These are phyloP conservation scores for Homarus americanus DNA, from an alignment of 1,140 invertebrate species.

Conservation along the genomic window DNA sequence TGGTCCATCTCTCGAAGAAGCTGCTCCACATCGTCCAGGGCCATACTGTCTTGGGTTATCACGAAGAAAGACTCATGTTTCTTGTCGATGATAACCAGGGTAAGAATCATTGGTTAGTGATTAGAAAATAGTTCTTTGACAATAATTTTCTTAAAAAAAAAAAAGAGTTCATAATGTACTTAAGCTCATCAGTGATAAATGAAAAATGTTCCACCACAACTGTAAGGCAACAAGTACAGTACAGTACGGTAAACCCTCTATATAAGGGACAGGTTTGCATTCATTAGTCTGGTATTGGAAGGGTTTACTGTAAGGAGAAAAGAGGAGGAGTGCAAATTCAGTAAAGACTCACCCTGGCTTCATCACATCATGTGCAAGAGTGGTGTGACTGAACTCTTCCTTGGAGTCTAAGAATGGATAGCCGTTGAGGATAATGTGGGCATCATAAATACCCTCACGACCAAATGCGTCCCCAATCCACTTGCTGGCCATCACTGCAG, in stretches of 20 bases:
- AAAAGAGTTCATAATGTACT: too few relatives aligned
- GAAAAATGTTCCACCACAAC: too few relatives aligned
- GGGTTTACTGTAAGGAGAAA: too few relatives aligned
- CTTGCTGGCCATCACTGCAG: conserved; percentile 99
- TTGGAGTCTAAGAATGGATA: conserved; percentile 99
- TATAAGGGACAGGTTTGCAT: too few relatives aligned
- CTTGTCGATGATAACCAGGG: conserved; percentile 80
- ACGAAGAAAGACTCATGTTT: conserved; percentile 86
- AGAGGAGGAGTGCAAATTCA: too few relatives aligned
- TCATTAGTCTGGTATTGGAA: too few relatives aligned
- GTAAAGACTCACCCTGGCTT: conserved; percentile 82
- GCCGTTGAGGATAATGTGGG: conserved; percentile 97
- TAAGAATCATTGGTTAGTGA: too few relatives aligned
- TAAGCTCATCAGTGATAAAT: too few relatives aligned
- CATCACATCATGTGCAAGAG: conserved; percentile 99
- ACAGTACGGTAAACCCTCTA: too few relatives aligned
- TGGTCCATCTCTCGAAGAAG: conserved; percentile 96
- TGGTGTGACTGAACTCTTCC: conserved; percentile 95
- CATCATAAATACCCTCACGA: conserved; percentile 97
- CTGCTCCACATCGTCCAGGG: conserved; percentile 94
- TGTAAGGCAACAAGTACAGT: too few relatives aligned
- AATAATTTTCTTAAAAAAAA: too few relatives aligned
- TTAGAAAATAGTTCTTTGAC: too few relatives aligned
- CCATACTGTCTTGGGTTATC: conserved; percentile 93
- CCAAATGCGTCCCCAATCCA: conserved; percentile 99